These are phyloP conservation scores for Cheilosia soror DNA, from an alignment of 2,888 invertebrate species.

Conservation along the genomic window DNA sequence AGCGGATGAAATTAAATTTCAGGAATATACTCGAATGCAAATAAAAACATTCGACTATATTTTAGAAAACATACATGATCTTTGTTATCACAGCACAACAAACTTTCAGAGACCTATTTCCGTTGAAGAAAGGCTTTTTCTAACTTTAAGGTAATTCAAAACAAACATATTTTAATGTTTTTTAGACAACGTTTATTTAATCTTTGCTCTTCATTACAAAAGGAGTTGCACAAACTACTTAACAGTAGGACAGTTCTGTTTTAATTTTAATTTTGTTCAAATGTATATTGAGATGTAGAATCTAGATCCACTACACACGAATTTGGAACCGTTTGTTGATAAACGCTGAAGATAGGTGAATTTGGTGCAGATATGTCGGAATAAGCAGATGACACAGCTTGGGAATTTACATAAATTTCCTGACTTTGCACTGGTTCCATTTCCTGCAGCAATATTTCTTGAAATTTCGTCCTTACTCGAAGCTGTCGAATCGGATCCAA, in stretches of 20 bases:
- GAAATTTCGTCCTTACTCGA: too few species aligned
- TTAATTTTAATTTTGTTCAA: neutral
- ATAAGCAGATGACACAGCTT: too few species aligned
- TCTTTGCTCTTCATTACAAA: neutral
- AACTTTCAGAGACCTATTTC: constrained; percentile 11
- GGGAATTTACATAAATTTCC: too few species aligned
- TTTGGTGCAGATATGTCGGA: neutral
- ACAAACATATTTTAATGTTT: too few species aligned
- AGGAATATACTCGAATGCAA: neutral
- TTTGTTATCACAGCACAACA: neutral
- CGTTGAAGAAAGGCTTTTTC: neutral
- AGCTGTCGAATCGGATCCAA: too few species aligned
- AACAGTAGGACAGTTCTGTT: neutral
- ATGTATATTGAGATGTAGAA: too few species aligned
- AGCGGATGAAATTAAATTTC: neutral
- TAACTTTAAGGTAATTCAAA: too few species aligned
- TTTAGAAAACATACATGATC: too few species aligned
- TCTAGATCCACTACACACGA: too few species aligned
- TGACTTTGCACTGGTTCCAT: too few species aligned
- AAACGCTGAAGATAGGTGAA: neutral
- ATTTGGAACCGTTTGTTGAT: neutral
- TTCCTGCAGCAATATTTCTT: too few species aligned
- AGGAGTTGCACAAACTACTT: too few species aligned
- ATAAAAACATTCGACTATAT: constrained; percentile 5
- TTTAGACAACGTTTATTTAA: neutral